These are phyloP conservation scores for Mythimna impura DNA, from an alignment of 2,888 invertebrate species.

Conservation along the genomic window DNA sequence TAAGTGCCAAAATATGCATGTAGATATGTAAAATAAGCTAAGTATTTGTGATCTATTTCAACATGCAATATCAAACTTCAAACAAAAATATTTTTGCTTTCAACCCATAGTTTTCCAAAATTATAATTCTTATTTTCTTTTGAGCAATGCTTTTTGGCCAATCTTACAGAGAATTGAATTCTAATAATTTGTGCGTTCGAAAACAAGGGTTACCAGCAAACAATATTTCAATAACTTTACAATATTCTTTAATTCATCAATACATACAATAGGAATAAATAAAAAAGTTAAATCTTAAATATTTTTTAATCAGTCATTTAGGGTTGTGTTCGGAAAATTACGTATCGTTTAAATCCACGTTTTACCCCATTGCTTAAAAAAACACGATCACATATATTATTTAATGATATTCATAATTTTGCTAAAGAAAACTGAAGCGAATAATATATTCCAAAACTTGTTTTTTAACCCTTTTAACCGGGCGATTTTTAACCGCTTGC, in stretches of 20 bases:
- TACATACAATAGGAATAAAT: constrained; percentile 61
- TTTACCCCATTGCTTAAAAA: background rate
- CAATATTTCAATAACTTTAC: constrained; percentile 6
- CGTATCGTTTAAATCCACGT: constrained; percentile 37
- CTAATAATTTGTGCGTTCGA: constrained; percentile 30
- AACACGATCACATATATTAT: background rate
- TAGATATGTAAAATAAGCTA: background rate
- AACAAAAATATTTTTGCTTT: background rate
- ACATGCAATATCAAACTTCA: constrained; percentile 9
- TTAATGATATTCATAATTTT: background rate
- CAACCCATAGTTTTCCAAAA: constrained; percentile 13
- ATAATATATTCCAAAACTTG: too few relatives aligned
- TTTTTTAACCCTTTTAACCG: background rate
- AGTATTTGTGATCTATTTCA: background rate
- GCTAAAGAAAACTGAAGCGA: background rate
- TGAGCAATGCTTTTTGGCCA: constrained; percentile 51
- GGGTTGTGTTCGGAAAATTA: constrained; percentile 62
- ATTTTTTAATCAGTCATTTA: constrained; percentile 70
- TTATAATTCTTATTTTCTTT: background rate
- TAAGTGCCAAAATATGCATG: too few relatives aligned
- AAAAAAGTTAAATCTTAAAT: constrained; percentile 62
- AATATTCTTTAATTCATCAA: constrained; percentile 19
- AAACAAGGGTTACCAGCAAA: constrained; percentile 31
- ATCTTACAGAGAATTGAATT: background rate
- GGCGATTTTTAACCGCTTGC: too few relatives aligned